A percentile compares a stretch with the other conserved stretches of the same genome.
These are phyloP conservation scores for Pheosia gnoma DNA, from an alignment of 2,888 invertebrate species.

Conservation along the genomic window DNA sequence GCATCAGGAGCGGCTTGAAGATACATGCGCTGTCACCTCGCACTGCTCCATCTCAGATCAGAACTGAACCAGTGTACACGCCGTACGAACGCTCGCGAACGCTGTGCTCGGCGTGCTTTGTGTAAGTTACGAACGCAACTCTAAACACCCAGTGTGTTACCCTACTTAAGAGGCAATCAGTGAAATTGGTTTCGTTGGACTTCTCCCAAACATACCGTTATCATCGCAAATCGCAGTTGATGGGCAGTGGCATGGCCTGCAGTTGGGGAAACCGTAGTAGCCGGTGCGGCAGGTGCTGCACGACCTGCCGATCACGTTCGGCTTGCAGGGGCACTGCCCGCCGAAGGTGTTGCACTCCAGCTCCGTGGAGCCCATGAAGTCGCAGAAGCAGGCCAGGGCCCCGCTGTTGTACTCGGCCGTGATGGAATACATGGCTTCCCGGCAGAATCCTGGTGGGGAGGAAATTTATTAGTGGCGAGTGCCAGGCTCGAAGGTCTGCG, in stretches of 20 bases:
- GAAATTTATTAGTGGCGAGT: too few species aligned
- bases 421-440: constrained; percentile 95
- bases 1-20: too few species aligned
- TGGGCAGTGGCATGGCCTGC: constrained; percentile 94
- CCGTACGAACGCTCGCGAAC: too few species aligned
- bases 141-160: too few species aligned
- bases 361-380: constrained; percentile 91
- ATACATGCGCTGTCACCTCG: too few species aligned
- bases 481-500: too few species aligned
- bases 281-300: constrained; percentile 95
- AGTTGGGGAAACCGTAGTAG: constrained; percentile 97
- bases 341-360: constrained; percentile 97
- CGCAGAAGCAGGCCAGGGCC: constrained; percentile 94
- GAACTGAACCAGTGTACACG: too few species aligned
- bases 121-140: too few species aligned
- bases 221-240: constrained; percentile 92
- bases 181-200: background rate
- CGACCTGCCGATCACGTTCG: constrained; percentile 95
- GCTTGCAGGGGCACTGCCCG: constrained; percentile 97
- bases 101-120: too few species aligned
- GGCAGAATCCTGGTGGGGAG: constrained; percentile 89
- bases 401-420: constrained; percentile 98
- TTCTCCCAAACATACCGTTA: constrained; percentile 62
- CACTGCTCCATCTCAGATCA: too few species aligned
- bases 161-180: too few species aligned